Conservation (phyloP, 2,888 invertebrate species). For the Pammene aurita region DNA sequence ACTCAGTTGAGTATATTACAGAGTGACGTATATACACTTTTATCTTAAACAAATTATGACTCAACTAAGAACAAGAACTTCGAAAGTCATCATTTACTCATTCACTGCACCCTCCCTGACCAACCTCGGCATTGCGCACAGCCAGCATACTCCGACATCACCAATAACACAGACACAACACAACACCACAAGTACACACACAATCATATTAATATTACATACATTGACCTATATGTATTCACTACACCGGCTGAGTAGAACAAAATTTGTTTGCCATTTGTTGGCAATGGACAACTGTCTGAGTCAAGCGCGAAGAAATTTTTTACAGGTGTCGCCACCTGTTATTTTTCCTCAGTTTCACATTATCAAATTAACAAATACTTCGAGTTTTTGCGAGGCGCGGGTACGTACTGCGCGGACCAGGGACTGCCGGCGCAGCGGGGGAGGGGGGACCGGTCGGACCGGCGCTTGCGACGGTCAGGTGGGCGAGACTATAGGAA, state of each 20-base stretch:
- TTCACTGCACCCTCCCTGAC: not conserved
- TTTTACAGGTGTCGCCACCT: too few relatives aligned
- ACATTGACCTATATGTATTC: too few relatives aligned
- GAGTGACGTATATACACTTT: too few relatives aligned
- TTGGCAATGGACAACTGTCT: too few relatives aligned
- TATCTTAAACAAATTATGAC: too few relatives aligned
- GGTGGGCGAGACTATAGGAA: slow-evolving; percentile 18
- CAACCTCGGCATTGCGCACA: slow-evolving; percentile 72
- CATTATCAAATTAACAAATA: slow-evolving; percentile 39
- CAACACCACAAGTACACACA: slow-evolving; percentile 36
- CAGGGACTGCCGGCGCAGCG: slow-evolving; percentile 22
- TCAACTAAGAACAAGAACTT: too few relatives aligned
- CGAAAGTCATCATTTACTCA: not conserved
- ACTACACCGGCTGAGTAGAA: too few relatives aligned
- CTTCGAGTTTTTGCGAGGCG: slow-evolving; percentile 40
- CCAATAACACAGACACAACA: slow-evolving; percentile 49
- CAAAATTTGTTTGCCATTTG: too few relatives aligned
- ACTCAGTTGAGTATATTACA: too few relatives aligned
- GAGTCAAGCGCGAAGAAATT: too few relatives aligned
- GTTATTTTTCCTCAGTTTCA: not conserved
- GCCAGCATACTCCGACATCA: slow-evolving; percentile 65
- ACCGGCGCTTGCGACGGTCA: slow-evolving; percentile 36
- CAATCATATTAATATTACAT: slow-evolving; percentile 21
- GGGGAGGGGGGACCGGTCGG: slow-evolving; percentile 38
- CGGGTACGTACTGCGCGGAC: slow-evolving; percentile 31